Evolutionary conservation across 1,140 invertebrate genomes (phyloP).

Genomic region (Diachasma alloeum): DNA sequence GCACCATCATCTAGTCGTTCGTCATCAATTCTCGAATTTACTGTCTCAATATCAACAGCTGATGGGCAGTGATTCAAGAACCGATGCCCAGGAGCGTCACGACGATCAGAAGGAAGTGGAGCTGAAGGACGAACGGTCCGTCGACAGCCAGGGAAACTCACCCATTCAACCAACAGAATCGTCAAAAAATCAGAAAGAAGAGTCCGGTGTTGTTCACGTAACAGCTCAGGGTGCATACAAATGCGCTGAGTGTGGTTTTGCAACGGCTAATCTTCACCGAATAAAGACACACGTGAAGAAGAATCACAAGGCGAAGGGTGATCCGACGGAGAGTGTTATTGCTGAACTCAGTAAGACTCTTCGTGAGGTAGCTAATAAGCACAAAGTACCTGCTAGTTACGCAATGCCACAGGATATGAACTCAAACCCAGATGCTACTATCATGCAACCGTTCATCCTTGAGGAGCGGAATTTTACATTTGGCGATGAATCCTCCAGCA

Average conservation of each 20-base stretch:
- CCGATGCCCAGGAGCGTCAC: slow-evolving; percentile 37
- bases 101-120: slow-evolving; percentile 48
- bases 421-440: slow-evolving; percentile 59
- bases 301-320: slow-evolving; percentile 64
- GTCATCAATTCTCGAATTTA: slow-evolving; percentile 69
- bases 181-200: slow-evolving; percentile 51
- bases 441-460: slow-evolving; percentile 89
- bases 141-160: slow-evolving; percentile 42
- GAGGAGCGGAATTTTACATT: slow-evolving; percentile 67
- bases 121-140: slow-evolving; percentile 29
- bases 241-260: slow-evolving; percentile 75
- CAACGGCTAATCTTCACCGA: slow-evolving; percentile 69
- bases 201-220: slow-evolving; percentile 52
- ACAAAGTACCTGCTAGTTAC: slow-evolving; percentile 69
- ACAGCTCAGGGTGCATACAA: slow-evolving; percentile 64
- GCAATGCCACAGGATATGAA: slow-evolving; percentile 67
- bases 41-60: slow-evolving; percentile 60
- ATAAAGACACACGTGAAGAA: slow-evolving; percentile 74
- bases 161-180: slow-evolving; percentile 28
- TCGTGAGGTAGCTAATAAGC: slow-evolving; percentile 67
- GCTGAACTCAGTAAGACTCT: slow-evolving; percentile 63
- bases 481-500: slow-evolving; percentile 45
- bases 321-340: slow-evolving; percentile 58
- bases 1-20: slow-evolving; percentile 69
- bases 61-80: slow-evolving; percentile 35